These are phyloP conservation scores for Heloderma charlesbogerti DNA, from an alignment of 2,113 vertebrate genomes.

Conservation along the genomic window DNA sequence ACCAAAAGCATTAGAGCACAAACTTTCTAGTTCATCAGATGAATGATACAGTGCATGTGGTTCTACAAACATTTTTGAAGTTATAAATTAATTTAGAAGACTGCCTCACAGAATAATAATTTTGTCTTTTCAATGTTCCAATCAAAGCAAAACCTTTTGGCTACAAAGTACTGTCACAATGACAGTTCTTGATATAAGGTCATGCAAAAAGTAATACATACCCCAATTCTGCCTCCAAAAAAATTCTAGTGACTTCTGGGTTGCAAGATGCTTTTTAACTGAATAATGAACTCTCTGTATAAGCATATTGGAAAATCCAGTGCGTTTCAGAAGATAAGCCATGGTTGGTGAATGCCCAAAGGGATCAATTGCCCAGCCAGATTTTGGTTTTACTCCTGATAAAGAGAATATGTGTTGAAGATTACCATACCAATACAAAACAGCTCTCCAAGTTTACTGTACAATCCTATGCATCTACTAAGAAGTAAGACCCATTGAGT, in stretches of 20 bases:
- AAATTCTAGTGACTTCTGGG: conserved; percentile 87
- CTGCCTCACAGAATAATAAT: not conserved
- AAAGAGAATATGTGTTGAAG: not conserved
- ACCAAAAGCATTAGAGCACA: too few relatives aligned
- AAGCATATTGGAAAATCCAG: conserved; percentile 89
- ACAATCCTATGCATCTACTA: not conserved
- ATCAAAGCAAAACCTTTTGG: not conserved
- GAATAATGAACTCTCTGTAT: conserved; percentile 93
- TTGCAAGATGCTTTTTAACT: conserved; percentile 89
- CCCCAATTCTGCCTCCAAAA: conserved; percentile 96
- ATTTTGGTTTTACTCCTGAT: conserved; percentile 88
- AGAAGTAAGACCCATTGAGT: not conserved
- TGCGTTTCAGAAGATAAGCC: conserved; percentile 89
- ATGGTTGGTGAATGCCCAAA: conserved; percentile 94
- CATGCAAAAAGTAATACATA: conserved; percentile 65
- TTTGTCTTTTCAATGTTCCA: not conserved
- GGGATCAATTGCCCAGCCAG: conserved; percentile 90
- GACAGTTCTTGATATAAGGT: conserved; percentile 10
- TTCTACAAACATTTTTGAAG: not conserved
- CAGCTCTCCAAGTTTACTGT: not conserved
- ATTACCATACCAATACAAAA: not conserved
- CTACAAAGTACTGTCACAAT: not conserved
- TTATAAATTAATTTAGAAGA: not conserved
- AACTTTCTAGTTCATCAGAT: not conserved
- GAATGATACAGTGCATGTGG: not conserved